Conservation (phyloP, 2,888 invertebrate genomes). For the Eilema caniola region DNA sequence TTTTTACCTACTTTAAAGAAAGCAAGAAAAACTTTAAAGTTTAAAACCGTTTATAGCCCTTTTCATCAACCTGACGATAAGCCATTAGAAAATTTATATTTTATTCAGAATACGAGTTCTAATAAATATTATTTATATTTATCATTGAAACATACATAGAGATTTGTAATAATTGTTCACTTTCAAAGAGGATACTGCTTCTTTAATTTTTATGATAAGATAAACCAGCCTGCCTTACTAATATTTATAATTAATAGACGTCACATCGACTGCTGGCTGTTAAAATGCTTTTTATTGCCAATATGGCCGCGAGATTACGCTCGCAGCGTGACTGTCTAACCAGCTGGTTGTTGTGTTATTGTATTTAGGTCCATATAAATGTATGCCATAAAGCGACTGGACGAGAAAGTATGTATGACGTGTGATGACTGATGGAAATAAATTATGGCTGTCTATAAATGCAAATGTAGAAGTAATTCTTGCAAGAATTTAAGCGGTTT, state of each 20-base stretch:
- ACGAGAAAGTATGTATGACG: not conserved
- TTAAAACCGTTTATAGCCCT: too few relatives aligned
- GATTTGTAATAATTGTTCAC: too few relatives aligned
- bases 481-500: not conserved
- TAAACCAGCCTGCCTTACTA: not conserved
- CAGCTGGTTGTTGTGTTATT: not conserved
- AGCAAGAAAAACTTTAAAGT: too few relatives aligned
- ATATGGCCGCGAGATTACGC: not conserved
- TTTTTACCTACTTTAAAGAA: too few relatives aligned
- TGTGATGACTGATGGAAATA: not conserved
- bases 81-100: too few relatives aligned
- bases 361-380: not conserved
- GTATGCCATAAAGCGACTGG: not conserved
- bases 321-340: not conserved
- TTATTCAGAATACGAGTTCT: too few relatives aligned
- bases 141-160: too few relatives aligned
- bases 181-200: too few relatives aligned
- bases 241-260: not conserved
- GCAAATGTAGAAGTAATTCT: not conserved
- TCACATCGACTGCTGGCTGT: not conserved
- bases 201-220: not conserved
- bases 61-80: too few relatives aligned
- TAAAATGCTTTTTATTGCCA: not conserved
- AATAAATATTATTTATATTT: too few relatives aligned
- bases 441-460: not conserved